Evolutionary conservation across 1,140 invertebrate genomes (phyloP).

Genomic region (Hyphantria cunea): DNA sequence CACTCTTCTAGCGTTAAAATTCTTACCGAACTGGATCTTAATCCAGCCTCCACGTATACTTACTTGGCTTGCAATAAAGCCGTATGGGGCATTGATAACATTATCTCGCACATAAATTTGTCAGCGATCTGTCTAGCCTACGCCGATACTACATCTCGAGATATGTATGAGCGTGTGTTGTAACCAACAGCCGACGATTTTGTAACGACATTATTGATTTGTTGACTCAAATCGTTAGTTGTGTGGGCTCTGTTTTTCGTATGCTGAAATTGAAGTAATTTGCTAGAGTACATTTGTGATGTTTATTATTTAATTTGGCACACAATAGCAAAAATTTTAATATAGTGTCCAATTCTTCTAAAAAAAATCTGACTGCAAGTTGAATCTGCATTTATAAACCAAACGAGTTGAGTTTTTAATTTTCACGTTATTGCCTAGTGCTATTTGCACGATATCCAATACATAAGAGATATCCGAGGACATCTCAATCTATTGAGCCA

Average conservation of each 20-base stretch:
- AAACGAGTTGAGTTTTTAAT: too few species aligned
- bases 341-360: too few species aligned
- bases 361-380: too few species aligned
- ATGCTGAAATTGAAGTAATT: not conserved
- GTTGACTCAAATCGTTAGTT: conserved; percentile 1
- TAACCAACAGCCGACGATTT: conserved; percentile 15
- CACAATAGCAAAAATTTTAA: not conserved
- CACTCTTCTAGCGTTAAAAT: not conserved
- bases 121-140: conserved; percentile 44
- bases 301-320: not conserved
- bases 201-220: conserved; percentile 15
- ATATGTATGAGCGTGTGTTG: conserved; percentile 37
- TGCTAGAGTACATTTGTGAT: not conserved
- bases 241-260: not conserved
- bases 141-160: conserved; percentile 34
- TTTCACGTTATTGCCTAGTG: too few species aligned
- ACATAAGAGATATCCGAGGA: too few species aligned
- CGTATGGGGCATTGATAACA: conserved; percentile 45
- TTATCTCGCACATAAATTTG: conserved; percentile 57
- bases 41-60: too few species aligned
- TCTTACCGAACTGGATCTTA: too few species aligned
- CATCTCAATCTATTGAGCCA: too few species aligned
- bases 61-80: conserved; percentile 42
- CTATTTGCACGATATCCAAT: too few species aligned
- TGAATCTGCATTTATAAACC: too few species aligned